Evolutionary conservation across 2,888 invertebrate genomes (phyloP).

Genomic region (Merodon equestris): DNA sequence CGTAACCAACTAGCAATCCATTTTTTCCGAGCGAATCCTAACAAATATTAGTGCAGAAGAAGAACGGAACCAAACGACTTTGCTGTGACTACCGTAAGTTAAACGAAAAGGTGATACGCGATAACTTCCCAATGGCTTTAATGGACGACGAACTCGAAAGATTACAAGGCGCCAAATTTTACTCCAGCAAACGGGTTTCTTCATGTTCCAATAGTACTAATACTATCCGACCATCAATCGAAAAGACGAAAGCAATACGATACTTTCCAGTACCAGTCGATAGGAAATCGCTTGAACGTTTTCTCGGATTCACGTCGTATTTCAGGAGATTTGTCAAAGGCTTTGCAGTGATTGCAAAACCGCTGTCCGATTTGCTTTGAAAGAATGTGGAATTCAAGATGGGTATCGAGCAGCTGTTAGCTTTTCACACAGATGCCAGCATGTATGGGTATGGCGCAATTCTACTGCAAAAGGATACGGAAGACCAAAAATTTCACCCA

Average conservation of each 20-base stretch:
- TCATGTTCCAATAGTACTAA: not conserved
- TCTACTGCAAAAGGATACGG: conserved; percentile 49
- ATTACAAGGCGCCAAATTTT: conserved; percentile 37
- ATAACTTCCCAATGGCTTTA: conserved; percentile 57
- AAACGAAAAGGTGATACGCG: conserved; percentile 42
- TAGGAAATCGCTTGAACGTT: conserved; percentile 58
- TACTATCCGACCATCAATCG: conserved; percentile 45
- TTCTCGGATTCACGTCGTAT: conserved; percentile 61
- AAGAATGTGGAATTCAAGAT: conserved; percentile 69
- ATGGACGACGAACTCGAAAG: conserved; percentile 58
- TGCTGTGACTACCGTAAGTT: conserved; percentile 41
- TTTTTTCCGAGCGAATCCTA: too few species aligned
- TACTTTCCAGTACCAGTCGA: conserved; percentile 50
- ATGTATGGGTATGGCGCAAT: conserved; percentile 44
- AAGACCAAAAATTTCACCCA: conserved; percentile 66
- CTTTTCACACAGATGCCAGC: conserved; percentile 64
- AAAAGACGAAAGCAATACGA: conserved; percentile 49
- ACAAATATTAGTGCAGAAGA: conserved; percentile 17
- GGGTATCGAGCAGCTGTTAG: conserved; percentile 51
- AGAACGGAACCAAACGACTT: conserved; percentile 17
- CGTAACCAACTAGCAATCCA: too few species aligned
- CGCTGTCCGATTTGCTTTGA: conserved; percentile 50
- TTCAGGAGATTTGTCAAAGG: conserved; percentile 44
- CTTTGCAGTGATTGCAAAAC: conserved; percentile 21
- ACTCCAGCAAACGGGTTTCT: conserved; percentile 3